Evolutionary conservation across 1,140 invertebrate genomes (phyloP).

Genomic region (Drosophila biarmipes): DNA sequence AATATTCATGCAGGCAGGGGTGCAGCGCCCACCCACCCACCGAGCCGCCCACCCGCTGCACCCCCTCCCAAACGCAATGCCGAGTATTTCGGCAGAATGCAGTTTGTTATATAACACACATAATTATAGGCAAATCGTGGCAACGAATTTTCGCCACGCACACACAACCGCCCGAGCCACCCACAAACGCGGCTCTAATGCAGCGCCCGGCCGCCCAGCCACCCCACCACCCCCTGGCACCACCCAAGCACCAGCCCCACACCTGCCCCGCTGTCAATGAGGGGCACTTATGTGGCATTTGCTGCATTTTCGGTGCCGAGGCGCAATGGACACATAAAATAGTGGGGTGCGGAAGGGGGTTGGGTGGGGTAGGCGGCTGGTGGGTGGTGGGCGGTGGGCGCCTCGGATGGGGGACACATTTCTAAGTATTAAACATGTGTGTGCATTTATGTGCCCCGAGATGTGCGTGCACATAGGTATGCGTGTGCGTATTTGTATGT

Average conservation of each 20-base stretch:
- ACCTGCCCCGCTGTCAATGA: conserved; percentile 33
- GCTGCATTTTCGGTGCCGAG: conserved; percentile 67
- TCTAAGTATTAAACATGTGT: conserved; percentile 73
- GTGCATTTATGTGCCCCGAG: conserved; percentile 20
- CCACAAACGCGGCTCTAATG: conserved; percentile 28
- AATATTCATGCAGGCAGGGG: conserved; percentile 74
- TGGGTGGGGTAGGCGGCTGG: neutral
- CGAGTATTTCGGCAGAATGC: conserved; percentile 72
- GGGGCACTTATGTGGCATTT: conserved; percentile 79
- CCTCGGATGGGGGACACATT: conserved; percentile 30
- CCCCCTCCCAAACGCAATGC: conserved; percentile 11
- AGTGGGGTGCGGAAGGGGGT: neutral
- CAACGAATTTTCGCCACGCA: conserved; percentile 79
- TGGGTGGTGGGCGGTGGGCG: neutral
- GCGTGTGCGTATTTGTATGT: conserved; percentile 60
- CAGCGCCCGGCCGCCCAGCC: neutral
- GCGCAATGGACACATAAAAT: conserved; percentile 55
- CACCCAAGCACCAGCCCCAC: neutral
- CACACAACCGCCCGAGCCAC: conserved; percentile 22
- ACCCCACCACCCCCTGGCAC: neutral
- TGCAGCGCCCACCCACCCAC: neutral
- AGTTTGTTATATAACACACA: conserved; percentile 83
- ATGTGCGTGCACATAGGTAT: conserved; percentile 20
- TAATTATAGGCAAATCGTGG: conserved; percentile 82
- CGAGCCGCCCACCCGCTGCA: neutral